A percentile compares a stretch with the other conserved stretches of the same genome.
phyloP scores from a whole-genome alignment of 2,888 invertebrate species.

The Geophilus truncorum region DNA sequence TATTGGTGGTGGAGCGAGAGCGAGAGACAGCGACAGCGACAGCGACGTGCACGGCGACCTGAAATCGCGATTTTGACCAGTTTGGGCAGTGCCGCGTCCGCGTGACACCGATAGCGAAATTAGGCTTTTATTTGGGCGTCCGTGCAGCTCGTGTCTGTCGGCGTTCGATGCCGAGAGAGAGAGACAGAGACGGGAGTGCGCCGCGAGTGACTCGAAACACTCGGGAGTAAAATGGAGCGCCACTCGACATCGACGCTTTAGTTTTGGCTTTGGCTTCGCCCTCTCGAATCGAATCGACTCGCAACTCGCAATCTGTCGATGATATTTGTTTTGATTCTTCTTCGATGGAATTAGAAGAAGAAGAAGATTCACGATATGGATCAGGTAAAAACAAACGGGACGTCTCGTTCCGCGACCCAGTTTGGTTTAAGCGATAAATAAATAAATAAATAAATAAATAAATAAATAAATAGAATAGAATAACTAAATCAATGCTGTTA shows the following conservation, averaged over 20 bases:
- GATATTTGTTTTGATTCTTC: background rate
- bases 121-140: background rate
- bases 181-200: too few relatives aligned
- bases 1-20: background rate
- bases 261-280: too few relatives aligned
- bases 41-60: background rate
- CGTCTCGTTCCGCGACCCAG: too few relatives aligned
- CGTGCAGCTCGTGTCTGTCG: background rate
- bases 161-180: too few relatives aligned
- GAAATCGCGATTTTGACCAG: background rate
- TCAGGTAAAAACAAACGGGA: background rate
- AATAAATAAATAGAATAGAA: background rate
- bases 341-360: background rate
- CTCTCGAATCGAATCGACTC: too few relatives aligned
- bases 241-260: background rate
- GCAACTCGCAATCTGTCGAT: background rate
- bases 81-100: background rate
- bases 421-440: too few relatives aligned
- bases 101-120: background rate
- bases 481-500: background rate
- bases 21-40: too few relatives aligned
- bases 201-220: too few relatives aligned
- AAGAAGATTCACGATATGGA: background rate
- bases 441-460: background rate
- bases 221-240: background rate